Base-by-base conservation (phyloP, 2,888 invertebrate species). In the Ecliptopera silaceata region DNA sequence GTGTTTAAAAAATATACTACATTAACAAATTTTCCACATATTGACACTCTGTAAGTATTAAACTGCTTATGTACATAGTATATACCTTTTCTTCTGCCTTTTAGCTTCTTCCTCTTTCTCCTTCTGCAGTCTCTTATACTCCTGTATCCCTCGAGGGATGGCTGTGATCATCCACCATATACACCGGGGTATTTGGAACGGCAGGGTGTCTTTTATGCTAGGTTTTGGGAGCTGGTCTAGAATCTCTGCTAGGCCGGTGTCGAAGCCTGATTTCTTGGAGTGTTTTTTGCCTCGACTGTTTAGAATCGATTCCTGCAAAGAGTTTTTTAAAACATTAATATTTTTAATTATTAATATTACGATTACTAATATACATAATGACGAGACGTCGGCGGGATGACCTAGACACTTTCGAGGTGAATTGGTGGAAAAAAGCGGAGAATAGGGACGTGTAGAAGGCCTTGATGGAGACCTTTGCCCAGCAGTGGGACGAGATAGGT, bases 161-260 rank as follows among this genome's bases (percentile, higher is more conserved):
- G 92, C 92, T 1, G 92, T 86, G 11, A 94, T 84, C 11, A 92
- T 78, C 78, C 93, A 90, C 93, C 95, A 95, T 26, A 94, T 84
- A 65, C 94, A 92, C 65, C 94, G 81, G 0, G 96, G 95, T 74
- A 97, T 94, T 92, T 97, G 97, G 76, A 96, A 94, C 0, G 97
- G 97, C 69, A 97, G 84, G 1, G 97, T 97, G 75, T 97, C 94
- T 74, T 92, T 92, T 65, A 95, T 81, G 66, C 95, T 95, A 1
- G 96, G 96, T 71, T 94, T 92, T 1, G 96, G 95, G 45, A 96
- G 92, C 74, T 94, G 93, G 31, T 93, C 94, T 6, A 95, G 78
- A 58, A 94, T 93, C 52, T 94, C 93, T 0, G 95, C 93, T 61
- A 95, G 84, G 31, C 94, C 94, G 1, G 92, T 88, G 41, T 93